Conservation (phyloP, 2,113 vertebrate genomes). For the Chrysemys picta region DNA sequence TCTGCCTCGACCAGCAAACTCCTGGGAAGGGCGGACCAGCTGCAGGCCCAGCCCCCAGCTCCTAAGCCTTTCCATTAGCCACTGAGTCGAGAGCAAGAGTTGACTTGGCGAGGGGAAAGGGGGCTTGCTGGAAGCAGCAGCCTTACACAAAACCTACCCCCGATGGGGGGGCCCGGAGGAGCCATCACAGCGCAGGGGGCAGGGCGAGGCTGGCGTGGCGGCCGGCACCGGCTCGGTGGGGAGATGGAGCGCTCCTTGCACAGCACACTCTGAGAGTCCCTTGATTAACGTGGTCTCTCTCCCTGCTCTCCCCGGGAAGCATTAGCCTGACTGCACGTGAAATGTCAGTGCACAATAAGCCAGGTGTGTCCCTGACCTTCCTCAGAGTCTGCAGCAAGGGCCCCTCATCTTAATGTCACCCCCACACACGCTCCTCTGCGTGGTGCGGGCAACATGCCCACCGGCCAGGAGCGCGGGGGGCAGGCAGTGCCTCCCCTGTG, state of each 20-base stretch:
- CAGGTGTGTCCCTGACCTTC: conserved; percentile 21
- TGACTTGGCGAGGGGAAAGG: neutral
- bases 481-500: neutral
- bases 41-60: neutral
- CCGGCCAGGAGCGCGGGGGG: accelerated
- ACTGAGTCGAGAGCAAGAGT: neutral
- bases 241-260: neutral
- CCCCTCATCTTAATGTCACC: accelerated
- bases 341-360: conserved; percentile 81
- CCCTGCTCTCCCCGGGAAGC: neutral
- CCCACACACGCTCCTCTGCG: accelerated
- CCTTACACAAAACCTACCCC: neutral
- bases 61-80: neutral
- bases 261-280: neutral
- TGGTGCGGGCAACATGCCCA: accelerated
- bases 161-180: neutral
- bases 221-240: neutral
- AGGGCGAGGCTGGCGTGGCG: neutral
- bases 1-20: neutral
- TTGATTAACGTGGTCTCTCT: neutral
- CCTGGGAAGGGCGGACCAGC: neutral
- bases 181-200: no score
- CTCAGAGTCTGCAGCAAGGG: neutral
- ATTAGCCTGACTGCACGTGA: accelerated
- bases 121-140: neutral